Evolutionary conservation across 2,113 vertebrate species (phyloP), one percentile per base, ranked within the genome.

Genomic region (Pseudonaja textilis): DNA sequence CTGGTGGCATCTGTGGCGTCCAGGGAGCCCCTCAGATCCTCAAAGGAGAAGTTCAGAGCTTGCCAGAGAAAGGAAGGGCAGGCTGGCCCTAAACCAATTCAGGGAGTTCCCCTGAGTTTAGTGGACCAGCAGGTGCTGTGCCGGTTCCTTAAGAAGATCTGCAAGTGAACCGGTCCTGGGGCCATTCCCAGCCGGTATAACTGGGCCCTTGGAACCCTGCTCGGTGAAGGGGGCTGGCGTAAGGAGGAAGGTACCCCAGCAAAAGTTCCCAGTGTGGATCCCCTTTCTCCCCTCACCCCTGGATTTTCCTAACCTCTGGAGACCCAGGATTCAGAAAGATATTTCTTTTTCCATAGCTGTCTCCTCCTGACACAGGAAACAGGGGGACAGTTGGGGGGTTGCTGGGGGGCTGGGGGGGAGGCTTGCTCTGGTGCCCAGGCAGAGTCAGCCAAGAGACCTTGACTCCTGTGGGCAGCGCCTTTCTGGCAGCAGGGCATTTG

Each of bases 11-110:
- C 29, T 23, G 29, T 29, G 12, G 1, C 1, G 29, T 69, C 23
- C 54, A 34, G 3, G 34, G 61, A 5, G 0, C 0, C 10, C 34
- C 1, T 52, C 55, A 74, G 85, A 94, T 42, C 0, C 11, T 0
- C 0, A 16, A 3, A 22, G 22, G 0, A 91, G 91, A 47, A 5
- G 16, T 42, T 10, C 0, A 52, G 0, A 90, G 4, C 0, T 9
- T 0, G 14, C 22, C 90, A 47, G 89, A 57, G 61, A 47, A 9
- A 3, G 89, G 3, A 4, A 34, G 85, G 59, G 12, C 5, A 34
- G 45, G 16, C 69, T 12, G 1, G 54, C 1, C 18, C 39, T 29
- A 0, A 42, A 56, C 2, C 4, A 3, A 18, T 29, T 29, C 26
- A 11, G 59, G 59, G 59, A 29, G 29, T 64, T 64, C 8, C 26